phyloP scores from a whole-genome alignment of 2,113 vertebrate genomes.

The Sinocyclocheilus anshuiensis region DNA sequence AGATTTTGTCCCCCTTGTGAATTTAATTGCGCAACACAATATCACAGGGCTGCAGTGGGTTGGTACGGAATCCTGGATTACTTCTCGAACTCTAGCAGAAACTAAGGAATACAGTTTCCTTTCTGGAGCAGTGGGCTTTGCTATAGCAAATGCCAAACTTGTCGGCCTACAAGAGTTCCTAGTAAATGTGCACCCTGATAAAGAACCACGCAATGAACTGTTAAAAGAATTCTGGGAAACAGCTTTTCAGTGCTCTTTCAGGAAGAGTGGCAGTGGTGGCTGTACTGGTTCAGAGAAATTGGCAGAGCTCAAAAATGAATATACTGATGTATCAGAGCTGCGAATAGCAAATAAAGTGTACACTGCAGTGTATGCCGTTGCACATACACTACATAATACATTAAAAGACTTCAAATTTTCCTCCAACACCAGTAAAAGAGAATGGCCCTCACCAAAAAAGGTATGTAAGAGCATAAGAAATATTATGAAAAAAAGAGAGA shows the following conservation, averaged over 20 bases:
- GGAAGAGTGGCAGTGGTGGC: background rate
- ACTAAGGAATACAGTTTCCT: constrained; percentile 42
- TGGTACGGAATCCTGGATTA: too few relatives aligned
- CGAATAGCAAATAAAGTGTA: constrained; percentile 60
- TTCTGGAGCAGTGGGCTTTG: constrained; percentile 55
- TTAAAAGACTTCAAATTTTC: constrained; percentile 21
- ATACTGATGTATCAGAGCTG: constrained; percentile 60
- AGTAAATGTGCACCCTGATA: constrained; percentile 49
- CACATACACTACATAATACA: constrained; percentile 54
- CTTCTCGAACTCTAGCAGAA: constrained; percentile 30
- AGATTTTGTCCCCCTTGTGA: constrained; percentile 71
- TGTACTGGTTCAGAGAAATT: constrained; percentile 58
- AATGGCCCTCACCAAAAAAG: constrained; percentile 15
- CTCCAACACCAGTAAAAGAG: constrained; percentile 8
- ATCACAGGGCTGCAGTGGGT: too few relatives aligned
- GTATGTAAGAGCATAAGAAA: background rate
- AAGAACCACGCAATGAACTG: constrained; percentile 36
- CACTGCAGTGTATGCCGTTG: constrained; percentile 59
- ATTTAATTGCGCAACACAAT: constrained; percentile 62
- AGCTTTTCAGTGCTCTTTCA: constrained; percentile 56
- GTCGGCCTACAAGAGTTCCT: constrained; percentile 55
- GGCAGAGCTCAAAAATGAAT: constrained; percentile 52
- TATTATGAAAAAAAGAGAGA: too few relatives aligned
- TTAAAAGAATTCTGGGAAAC: constrained; percentile 63
- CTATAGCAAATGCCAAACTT: constrained; percentile 45